Conservation (phyloP, 2,888 invertebrate species). For the Troilus luridus region DNA sequence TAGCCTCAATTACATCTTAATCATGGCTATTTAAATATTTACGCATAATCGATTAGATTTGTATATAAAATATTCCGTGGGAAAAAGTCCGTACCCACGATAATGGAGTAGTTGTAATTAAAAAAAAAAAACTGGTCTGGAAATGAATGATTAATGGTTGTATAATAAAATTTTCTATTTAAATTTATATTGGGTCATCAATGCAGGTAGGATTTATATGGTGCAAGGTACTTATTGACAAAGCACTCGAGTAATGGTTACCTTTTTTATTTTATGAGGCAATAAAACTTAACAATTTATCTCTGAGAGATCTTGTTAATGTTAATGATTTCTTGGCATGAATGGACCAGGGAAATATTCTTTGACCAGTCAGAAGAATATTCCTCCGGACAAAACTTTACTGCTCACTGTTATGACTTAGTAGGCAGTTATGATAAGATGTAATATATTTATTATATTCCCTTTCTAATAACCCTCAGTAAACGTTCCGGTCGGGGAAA, state of each 20-base stretch:
- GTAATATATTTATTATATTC: too few relatives aligned
- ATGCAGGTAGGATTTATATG: not conserved
- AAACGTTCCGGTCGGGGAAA: too few relatives aligned
- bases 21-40: not conserved
- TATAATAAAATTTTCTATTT: conserved; percentile 1
- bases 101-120: conserved; percentile 7
- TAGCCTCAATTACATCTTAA: not conserved
- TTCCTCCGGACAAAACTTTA: too few relatives aligned
- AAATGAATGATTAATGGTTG: not conserved
- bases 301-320: not conserved
- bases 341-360: not conserved
- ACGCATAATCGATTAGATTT: conserved; percentile 1
- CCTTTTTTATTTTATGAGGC: not conserved
- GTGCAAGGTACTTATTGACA: not conserved
- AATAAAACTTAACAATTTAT: not conserved
- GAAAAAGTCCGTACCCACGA: not conserved
- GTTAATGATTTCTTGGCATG: not conserved
- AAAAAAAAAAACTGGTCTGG: not conserved
- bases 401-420: too few relatives aligned
- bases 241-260: not conserved
- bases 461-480: too few relatives aligned
- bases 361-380: too few relatives aligned
- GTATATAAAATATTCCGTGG: conserved; percentile 1
- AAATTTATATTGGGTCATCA: not conserved
- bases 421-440: too few relatives aligned